Conservation (phyloP, 2,113 vertebrate genomes). For the Leucosticte australis region DNA sequence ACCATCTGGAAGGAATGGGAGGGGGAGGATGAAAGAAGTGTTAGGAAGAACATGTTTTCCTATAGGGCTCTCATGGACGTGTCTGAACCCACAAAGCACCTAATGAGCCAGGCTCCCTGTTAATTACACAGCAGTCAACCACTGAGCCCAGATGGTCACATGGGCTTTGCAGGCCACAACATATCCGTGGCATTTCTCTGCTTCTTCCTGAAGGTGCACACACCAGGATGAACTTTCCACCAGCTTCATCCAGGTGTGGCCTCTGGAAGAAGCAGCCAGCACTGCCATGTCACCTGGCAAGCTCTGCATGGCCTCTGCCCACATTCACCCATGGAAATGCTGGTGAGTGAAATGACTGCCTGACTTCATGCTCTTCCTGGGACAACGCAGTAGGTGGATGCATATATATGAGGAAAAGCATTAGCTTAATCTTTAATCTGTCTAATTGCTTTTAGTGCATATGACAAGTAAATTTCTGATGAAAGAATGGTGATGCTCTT, state of each 20-base stretch:
- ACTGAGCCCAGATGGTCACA: not conserved
- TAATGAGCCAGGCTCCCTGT: conserved; percentile 16
- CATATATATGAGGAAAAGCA: not conserved
- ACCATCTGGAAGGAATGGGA: conserved; percentile 64
- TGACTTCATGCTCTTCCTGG: not conserved
- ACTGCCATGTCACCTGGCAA: not conserved
- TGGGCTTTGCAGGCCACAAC: not conserved
- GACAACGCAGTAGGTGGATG: not conserved
- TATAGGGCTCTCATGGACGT: conserved; percentile 27
- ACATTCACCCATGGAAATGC: not conserved
- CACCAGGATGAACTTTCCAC: not conserved
- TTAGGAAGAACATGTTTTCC: conserved; percentile 58
- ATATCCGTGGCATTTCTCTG: not conserved
- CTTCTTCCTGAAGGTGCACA: not conserved
- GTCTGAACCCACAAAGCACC: conserved; percentile 1
- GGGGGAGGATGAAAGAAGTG: conserved; percentile 48
- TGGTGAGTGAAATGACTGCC: not conserved
- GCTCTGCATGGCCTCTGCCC: not conserved
- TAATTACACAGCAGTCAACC: not conserved
- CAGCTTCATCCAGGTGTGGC: not conserved
- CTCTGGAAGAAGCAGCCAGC: not conserved
- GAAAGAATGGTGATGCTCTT: not conserved
- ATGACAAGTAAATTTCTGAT: not conserved
- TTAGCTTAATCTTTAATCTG: not conserved
- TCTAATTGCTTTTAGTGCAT: not conserved